Conservation (phyloP, 2,797 vertebrate genomes). For the Chelmon rostratus region DNA sequence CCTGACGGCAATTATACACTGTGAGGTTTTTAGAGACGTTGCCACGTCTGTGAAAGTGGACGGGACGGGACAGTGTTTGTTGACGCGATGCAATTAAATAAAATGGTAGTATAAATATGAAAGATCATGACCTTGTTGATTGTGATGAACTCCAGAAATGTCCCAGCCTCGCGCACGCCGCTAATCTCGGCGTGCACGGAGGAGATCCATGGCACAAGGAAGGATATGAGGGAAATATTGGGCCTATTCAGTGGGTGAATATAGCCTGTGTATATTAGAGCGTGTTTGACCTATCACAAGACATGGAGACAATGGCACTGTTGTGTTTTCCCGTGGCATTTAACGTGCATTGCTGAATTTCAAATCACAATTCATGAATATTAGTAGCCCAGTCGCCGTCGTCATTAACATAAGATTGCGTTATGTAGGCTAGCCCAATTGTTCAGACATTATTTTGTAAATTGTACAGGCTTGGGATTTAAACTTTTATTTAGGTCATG, state of each 20-base stretch:
- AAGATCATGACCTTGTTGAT: slow-evolving; percentile 74
- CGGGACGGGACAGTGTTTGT: slow-evolving; percentile 69
- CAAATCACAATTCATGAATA: slow-evolving; percentile 81
- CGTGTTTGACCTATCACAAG: slow-evolving; percentile 84
- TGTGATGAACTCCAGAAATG: slow-evolving; percentile 71
- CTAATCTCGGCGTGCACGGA: slow-evolving; percentile 64
- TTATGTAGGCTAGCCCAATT: slow-evolving; percentile 73
- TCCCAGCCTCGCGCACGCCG: slow-evolving; percentile 48
- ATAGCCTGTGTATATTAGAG: slow-evolving; percentile 77
- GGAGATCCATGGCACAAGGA: slow-evolving; percentile 47
- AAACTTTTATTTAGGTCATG: slow-evolving; percentile 85
- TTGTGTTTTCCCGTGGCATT: slow-evolving; percentile 82
- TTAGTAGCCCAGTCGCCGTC: slow-evolving; percentile 62
- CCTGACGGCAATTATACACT: slow-evolving; percentile 64
- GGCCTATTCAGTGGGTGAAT: slow-evolving; percentile 75
- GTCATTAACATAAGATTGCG: slow-evolving; percentile 78
- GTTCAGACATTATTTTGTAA: slow-evolving; percentile 73
- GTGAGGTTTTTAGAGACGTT: slow-evolving; percentile 62
- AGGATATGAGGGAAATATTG: slow-evolving; percentile 60
- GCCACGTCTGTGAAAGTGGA: slow-evolving; percentile 79
- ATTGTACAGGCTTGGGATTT: slow-evolving; percentile 69
- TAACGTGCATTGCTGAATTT: slow-evolving; percentile 82
- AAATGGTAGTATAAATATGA: slow-evolving; percentile 31
- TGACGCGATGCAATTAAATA: slow-evolving; percentile 51
- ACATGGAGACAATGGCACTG: slow-evolving; percentile 82